Conservation (phyloP, 2,797 vertebrate genomes). For the Gallinago solitaria region DNA sequence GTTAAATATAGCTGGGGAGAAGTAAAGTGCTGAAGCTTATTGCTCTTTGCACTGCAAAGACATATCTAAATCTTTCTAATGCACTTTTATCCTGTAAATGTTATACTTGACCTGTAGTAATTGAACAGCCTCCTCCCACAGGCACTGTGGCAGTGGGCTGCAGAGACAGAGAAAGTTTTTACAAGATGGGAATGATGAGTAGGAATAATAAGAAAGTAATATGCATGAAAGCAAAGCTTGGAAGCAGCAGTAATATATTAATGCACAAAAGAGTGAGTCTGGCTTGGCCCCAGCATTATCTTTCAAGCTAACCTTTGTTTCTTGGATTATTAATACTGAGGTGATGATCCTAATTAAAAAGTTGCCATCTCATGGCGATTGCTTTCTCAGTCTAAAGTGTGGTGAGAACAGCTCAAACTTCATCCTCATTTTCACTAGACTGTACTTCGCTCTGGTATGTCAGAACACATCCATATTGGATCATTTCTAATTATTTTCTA, state of each 20-base stretch:
- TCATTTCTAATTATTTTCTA: background rate
- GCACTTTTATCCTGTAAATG: background rate
- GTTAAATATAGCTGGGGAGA: background rate
- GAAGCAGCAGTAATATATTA: background rate
- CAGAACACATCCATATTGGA: background rate
- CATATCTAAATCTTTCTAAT: background rate
- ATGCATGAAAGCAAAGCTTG: background rate
- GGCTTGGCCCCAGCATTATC: background rate
- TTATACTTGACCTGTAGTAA: background rate
- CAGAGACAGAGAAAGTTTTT: background rate
- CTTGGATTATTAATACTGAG: background rate
- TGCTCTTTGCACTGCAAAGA: background rate
- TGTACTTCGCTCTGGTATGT: background rate
- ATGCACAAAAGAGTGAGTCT: background rate
- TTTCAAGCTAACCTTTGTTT: background rate
- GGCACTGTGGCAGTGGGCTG: background rate
- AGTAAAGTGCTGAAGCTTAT: background rate
- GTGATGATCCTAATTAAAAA: background rate
- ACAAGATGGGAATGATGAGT: background rate
- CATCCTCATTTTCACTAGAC: background rate
- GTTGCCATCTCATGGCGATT: background rate
- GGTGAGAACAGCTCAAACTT: background rate
- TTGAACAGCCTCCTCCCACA: background rate
- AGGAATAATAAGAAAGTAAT: background rate
- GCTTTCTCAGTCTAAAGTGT: background rate